These are phyloP conservation scores for Oxyteleia sp. DNA, from an alignment of 2,888 invertebrate species.

Conservation along the genomic window DNA sequence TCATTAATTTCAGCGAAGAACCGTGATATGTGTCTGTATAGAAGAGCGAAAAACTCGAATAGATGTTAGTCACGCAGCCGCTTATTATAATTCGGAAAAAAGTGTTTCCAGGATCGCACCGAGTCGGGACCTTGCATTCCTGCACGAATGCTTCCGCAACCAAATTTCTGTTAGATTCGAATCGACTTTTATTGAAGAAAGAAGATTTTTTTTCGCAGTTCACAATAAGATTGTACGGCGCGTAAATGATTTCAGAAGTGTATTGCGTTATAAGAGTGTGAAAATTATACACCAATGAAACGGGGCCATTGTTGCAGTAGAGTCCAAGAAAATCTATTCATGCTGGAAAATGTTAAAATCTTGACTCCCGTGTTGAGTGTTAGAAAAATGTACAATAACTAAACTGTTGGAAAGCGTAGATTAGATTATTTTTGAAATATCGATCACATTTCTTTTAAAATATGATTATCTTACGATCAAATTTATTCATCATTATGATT, in stretches of 20 bases:
- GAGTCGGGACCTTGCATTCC: conserved; percentile 71
- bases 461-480: conserved; percentile 49
- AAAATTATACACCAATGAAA: conserved; percentile 56
- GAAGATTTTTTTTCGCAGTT: conserved; percentile 8
- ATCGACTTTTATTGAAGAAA: conserved; percentile 7
- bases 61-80: conserved; percentile 55
- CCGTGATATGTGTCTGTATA: conserved; percentile 20
- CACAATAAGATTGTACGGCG: conserved; percentile 42
- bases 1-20: no score
- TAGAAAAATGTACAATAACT: no score
- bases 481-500: conserved; percentile 63
- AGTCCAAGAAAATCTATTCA: conserved; percentile 82
- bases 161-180: conserved; percentile 61
- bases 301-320: conserved; percentile 50
- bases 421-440: conserved; percentile 25
- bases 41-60: conserved; percentile 35
- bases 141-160: conserved; percentile 72
- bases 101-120: conserved; percentile 52
- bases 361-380: conserved; percentile 10
- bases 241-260: conserved; percentile 26
- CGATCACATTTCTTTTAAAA: conserved; percentile 40
- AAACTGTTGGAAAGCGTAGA: no score
- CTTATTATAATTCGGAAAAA: conserved; percentile 56
- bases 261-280: conserved; percentile 37
- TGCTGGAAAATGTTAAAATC: conserved; percentile 22